A percentile compares a stretch with the other conserved stretches of the same genome.
These are phyloP conservation scores for Ochropacha duplaris DNA, from an alignment of 2,888 invertebrate species.

Conservation along the genomic window DNA sequence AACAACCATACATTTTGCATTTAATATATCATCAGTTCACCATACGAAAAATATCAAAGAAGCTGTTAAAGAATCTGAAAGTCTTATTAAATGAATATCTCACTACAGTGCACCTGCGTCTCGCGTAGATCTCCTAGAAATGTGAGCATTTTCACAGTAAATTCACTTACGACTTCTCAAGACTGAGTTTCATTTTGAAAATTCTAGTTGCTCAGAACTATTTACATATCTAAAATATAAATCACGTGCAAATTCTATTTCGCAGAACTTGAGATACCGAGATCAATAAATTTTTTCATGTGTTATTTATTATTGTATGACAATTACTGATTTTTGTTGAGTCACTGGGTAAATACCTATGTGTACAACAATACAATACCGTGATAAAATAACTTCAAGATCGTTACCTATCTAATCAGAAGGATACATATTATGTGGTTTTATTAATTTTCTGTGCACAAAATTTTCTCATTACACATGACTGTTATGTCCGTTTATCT, in stretches of 20 bases:
- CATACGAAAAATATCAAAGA: too few species aligned
- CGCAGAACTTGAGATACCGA: background rate
- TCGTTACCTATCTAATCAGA: background rate
- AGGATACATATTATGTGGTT: background rate
- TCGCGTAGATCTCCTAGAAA: background rate
- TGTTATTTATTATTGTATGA: too few species aligned
- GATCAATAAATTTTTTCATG: background rate
- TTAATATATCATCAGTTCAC: too few species aligned
- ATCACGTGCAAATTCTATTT: background rate
- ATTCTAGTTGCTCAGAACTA: background rate
- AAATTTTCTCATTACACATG: slow-evolving; percentile 17
- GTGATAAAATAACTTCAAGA: background rate
- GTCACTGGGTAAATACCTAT: background rate
- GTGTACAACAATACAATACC: background rate
- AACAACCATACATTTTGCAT: background rate
- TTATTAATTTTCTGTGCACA: slow-evolving; percentile 1
- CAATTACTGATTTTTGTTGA: too few species aligned
- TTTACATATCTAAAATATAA: background rate
- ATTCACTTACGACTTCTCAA: background rate
- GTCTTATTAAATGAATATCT: too few species aligned
- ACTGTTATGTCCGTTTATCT: slow-evolving; percentile 21
- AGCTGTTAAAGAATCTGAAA: too few species aligned
- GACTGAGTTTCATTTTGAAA: background rate
- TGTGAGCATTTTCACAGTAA: background rate
- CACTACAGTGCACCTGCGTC: background rate